A percentile compares a stretch with the other conserved stretches of the same genome.
Conservation (phyloP, 1,140 invertebrate genomes). For the Tribolium madens region DNA sequence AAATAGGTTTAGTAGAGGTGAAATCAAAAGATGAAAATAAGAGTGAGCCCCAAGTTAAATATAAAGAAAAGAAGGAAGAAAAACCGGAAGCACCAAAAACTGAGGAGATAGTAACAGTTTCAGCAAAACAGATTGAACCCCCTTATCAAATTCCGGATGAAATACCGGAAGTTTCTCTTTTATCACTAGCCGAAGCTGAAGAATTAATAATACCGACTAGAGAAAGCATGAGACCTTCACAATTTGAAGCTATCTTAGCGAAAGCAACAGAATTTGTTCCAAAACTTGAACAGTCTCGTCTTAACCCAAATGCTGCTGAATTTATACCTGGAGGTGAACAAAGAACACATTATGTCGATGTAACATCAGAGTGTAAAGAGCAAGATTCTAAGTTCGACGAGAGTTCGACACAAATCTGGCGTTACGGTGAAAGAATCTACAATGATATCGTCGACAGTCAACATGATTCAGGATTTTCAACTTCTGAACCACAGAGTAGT, state of each 20-base stretch:
- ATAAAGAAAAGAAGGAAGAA: background rate
- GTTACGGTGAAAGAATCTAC: conserved; percentile 52
- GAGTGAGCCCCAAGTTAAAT: background rate
- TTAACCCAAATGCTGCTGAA: conserved; percentile 64
- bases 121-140: background rate
- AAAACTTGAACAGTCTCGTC: conserved; percentile 52
- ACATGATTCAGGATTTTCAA: conserved; percentile 51
- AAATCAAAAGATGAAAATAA: background rate
- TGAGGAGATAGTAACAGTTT: background rate
- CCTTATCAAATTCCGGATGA: conserved; percentile 5
- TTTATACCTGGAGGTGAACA: conserved; percentile 59
- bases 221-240: conserved; percentile 43
- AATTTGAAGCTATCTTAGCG: conserved; percentile 60
- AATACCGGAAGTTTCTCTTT: conserved; percentile 14
- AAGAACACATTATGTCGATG: conserved; percentile 17
- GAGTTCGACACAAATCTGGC: conserved; percentile 47
- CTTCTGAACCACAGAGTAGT: conserved; percentile 56
- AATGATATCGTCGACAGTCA: conserved; percentile 42
- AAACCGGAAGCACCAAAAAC: conserved; percentile 7
- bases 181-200: conserved; percentile 10
- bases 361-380: conserved; percentile 29
- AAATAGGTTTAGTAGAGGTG: background rate
- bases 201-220: background rate
- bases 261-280: conserved; percentile 60
- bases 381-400: conserved; percentile 45